A percentile compares a stretch with the other conserved stretches of the same genome.
Evolutionary conservation across 1,140 invertebrate species (phyloP).

Genomic region (Caenorhabditis latens): DNA sequence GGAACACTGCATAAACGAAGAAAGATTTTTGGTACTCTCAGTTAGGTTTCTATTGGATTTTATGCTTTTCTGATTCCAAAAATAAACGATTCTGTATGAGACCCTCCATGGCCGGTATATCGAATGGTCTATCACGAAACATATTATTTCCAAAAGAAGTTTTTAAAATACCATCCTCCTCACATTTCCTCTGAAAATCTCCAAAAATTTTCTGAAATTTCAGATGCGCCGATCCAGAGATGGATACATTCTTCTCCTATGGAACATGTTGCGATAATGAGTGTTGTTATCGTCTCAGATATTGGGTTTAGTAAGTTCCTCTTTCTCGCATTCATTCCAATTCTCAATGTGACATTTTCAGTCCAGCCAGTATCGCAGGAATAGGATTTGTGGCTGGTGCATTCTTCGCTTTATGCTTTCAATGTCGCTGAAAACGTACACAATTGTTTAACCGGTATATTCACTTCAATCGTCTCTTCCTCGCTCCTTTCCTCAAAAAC

Average conservation of each 20-base stretch:
- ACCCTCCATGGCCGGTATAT: too few species aligned
- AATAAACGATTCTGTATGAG: too few species aligned
- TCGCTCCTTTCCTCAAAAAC: neutral
- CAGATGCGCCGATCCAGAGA: conserved; percentile 56
- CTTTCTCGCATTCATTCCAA: neutral
- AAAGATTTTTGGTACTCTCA: too few species aligned
- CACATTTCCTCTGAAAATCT: too few species aligned
- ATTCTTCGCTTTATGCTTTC: conserved; percentile 58
- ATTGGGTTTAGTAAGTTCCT: conserved; percentile 55
- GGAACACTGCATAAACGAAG: too few species aligned
- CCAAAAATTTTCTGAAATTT: conserved; percentile 17
- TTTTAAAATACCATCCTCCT: too few species aligned
- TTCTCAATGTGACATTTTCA: conserved; percentile 22
- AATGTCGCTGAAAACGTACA: conserved; percentile 23
- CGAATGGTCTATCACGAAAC: too few species aligned
- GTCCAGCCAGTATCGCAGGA: conserved; percentile 55
- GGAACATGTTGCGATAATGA: conserved; percentile 55
- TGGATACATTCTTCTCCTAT: conserved; percentile 54
- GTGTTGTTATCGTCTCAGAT: conserved; percentile 47
- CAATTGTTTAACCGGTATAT: neutral
- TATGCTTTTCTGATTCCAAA: too few species aligned
- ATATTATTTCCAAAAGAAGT: too few species aligned
- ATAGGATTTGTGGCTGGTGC: conserved; percentile 60
- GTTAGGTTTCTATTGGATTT: too few species aligned
- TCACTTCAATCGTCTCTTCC: neutral